A percentile compares a stretch with the other conserved stretches of the same genome.
Evolutionary conservation across 1,140 invertebrate genomes (phyloP).

Genomic region (Geopemphigus sp.): DNA sequence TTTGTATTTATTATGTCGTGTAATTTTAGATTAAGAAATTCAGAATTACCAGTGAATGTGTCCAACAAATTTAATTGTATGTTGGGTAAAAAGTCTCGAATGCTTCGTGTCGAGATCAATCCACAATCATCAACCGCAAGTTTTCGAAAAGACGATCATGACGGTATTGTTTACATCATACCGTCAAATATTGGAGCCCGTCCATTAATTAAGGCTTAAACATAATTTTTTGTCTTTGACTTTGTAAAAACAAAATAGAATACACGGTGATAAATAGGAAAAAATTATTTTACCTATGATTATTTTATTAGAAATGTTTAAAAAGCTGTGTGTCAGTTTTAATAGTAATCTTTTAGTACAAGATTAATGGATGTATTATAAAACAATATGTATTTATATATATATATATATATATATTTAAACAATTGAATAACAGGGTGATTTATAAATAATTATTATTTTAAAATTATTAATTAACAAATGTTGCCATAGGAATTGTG

Average conservation of each 20-base stretch:
- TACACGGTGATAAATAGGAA: too few relatives aligned
- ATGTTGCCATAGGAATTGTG: conserved; percentile 35
- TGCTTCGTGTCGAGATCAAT: conserved; percentile 64
- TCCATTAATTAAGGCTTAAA: conserved; percentile 19
- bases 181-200: conserved; percentile 58
- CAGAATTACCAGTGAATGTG: conserved; percentile 67
- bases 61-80: conserved; percentile 66
- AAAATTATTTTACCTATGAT: too few relatives aligned
- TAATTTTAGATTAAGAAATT: conserved; percentile 60
- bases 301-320: too few relatives aligned
- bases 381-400: not conserved
- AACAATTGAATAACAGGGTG: not conserved
- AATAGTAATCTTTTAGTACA: not conserved
- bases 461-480: conserved; percentile 17
- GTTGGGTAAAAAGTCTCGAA: conserved; percentile 69
- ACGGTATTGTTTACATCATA: conserved; percentile 59
- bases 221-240: too few relatives aligned
- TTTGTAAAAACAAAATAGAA: too few relatives aligned
- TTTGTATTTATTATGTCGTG: not conserved
- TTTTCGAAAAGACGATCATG: conserved; percentile 64
- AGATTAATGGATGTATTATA: not conserved
- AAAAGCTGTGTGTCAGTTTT: too few relatives aligned
- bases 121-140: conserved; percentile 61
- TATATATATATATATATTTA: not conserved
- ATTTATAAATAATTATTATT: not conserved